Conservation (phyloP, 2,797 vertebrate genomes). For the Sternarchorhynchus goeldii region DNA sequence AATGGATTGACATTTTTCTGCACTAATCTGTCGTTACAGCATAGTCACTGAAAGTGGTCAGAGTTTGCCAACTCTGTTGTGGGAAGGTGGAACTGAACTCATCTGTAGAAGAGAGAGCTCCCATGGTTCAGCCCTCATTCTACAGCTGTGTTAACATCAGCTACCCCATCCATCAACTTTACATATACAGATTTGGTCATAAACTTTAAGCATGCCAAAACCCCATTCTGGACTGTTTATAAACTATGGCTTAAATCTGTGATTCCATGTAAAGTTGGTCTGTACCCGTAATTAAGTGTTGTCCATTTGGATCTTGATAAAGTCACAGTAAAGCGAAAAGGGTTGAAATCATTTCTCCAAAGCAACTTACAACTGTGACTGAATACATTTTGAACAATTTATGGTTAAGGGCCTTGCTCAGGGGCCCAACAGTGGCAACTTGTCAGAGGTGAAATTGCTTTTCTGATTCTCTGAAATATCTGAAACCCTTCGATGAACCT, state of each 20-base stretch:
- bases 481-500: too few relatives aligned
- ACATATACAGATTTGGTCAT: neutral
- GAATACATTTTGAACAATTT: too few relatives aligned
- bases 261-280: neutral
- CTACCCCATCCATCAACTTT: conserved; percentile 1
- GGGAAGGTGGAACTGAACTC: neutral
- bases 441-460: too few relatives aligned
- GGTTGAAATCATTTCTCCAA: too few relatives aligned
- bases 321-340: too few relatives aligned
- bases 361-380: too few relatives aligned
- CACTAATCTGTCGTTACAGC: neutral
- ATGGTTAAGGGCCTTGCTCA: too few relatives aligned
- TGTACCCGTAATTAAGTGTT: neutral
- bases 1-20: neutral
- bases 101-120: neutral
- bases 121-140: neutral
- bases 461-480: too few relatives aligned
- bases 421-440: too few relatives aligned
- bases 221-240: too few relatives aligned
- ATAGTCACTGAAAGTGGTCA: neutral
- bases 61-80: neutral
- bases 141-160: conserved; percentile 14
- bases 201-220: too few relatives aligned
- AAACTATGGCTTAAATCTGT: neutral
- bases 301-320: too few relatives aligned